Evolutionary conservation across 2,113 vertebrate genomes (phyloP), one percentile per base, ranked within the genome.

Genomic region (Pachyramphus minor): DNA sequence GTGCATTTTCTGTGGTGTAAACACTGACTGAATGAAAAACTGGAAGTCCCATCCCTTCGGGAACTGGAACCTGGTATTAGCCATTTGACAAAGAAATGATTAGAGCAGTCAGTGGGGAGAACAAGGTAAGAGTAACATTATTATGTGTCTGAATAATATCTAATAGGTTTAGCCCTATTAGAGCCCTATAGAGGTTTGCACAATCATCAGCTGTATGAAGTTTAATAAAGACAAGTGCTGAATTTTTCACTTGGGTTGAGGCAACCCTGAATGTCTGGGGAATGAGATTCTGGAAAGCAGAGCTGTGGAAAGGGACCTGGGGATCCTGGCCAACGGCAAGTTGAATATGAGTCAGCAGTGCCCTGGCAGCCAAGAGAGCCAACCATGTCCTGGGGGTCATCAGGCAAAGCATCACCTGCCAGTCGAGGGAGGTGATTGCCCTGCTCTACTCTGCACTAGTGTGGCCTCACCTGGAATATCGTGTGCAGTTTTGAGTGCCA

Each of bases 391-490:
- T 69, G 39, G 30, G 30, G 20, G 0, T 4, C n/a, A 60, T 31
- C 71, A 27, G 56, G 30, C 17, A 35, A 35, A 76, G 41, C n/a
- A 83, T 55, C 0, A 0, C 8, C 60, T 52, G 23, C 19, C 0
- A 0, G 25, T 14, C 5, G 23, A 56, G 35, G 18, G 72, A 69
- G 35, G 18, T 9, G 35, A 49, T 56, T 69, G 49, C 49, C 14
- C 41, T 0, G 0, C n/a, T 35, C 11, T 76, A 8, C 55, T 71
- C 56, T 69, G 55, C 4, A 0, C 63, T 49, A 41, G 14, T 15
- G 2, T 0, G 0, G 25, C 35, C 30, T 69, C 25, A 63, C 21
- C 55, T 76, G 0, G 0, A 35, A 31, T 55, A 5, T 49, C 71
- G 63, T 3, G 22, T 4, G 1, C 8, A 56, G 35, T 56, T 55